phyloP scores from a whole-genome alignment of 2,797 vertebrate genomes.

The Sphenopsis melanotis region DNA sequence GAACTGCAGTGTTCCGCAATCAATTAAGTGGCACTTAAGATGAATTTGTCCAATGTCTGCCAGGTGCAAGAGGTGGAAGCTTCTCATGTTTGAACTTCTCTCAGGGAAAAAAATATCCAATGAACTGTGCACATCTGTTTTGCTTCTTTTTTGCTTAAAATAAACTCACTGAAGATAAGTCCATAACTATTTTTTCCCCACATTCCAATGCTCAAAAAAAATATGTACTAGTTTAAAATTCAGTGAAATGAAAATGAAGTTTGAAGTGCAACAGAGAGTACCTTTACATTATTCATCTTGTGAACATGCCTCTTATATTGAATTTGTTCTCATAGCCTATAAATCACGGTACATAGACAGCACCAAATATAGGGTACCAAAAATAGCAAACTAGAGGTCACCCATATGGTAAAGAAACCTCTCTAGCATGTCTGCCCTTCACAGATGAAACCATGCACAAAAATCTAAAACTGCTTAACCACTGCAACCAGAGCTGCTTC shows the following conservation, averaged over 20 bases:
- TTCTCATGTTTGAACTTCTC: neutral
- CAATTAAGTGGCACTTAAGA: slow-evolving; percentile 38
- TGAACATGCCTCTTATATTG: neutral
- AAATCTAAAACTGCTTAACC: neutral
- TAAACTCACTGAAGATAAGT: neutral
- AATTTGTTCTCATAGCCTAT: neutral
- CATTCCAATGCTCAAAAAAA: neutral
- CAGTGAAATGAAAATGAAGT: neutral
- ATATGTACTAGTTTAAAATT: neutral
- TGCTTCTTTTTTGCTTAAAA: neutral
- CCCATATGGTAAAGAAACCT: neutral
- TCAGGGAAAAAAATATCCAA: neutral
- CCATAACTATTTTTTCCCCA: neutral
- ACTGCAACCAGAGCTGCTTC: neutral
- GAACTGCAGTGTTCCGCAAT: slow-evolving; percentile 1
- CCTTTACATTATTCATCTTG: slow-evolving; percentile 1
- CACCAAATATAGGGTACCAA: neutral
- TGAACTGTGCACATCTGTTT: neutral
- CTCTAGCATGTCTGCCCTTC: neutral
- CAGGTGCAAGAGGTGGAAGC: slow-evolving; percentile 1
- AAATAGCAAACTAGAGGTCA: slow-evolving; percentile 24
- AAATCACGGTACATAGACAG: neutral
- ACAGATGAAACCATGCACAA: neutral
- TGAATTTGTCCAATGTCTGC: neutral
- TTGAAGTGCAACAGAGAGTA: neutral